These are phyloP conservation scores for Caenorhabditis sp. DNA, from an alignment of 2,888 invertebrate genomes.

Conservation along the genomic window DNA sequence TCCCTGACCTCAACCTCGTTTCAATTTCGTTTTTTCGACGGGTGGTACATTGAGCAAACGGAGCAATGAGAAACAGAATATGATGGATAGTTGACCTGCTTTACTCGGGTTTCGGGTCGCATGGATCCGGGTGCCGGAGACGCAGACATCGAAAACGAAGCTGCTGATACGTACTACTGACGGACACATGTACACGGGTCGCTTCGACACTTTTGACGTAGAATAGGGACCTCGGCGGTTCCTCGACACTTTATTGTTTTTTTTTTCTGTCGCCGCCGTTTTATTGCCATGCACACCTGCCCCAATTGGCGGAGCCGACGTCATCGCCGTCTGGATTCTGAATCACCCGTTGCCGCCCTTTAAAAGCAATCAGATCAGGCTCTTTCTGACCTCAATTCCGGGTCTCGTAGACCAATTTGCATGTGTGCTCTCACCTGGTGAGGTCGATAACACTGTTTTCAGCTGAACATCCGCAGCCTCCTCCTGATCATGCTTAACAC, in stretches of 20 bases:
- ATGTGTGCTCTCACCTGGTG: not conserved
- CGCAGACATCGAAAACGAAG: slow-evolving; percentile 23
- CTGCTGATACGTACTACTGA: slow-evolving; percentile 46
- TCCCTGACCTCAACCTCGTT: slow-evolving; percentile 41
- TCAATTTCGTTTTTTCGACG: slow-evolving; percentile 39
- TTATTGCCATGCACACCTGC: slow-evolving; percentile 37
- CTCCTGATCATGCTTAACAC: not conserved
- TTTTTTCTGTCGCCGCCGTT: slow-evolving; percentile 5
- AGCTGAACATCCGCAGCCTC: not conserved
- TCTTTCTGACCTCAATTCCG: not conserved
- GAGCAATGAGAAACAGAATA: slow-evolving; percentile 16
- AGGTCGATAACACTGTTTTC: not conserved
- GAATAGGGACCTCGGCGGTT: not conserved
- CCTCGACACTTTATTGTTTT: slow-evolving; percentile 20
- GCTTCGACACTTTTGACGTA: slow-evolving; percentile 31
- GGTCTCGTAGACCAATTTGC: not conserved
- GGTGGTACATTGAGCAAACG: slow-evolving; percentile 13
- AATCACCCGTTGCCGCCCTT: slow-evolving; percentile 13
- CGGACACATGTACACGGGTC: slow-evolving; percentile 36
- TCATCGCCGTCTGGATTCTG: slow-evolving; percentile 29
- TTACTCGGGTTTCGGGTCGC: slow-evolving; percentile 49
- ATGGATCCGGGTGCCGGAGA: slow-evolving; percentile 34
- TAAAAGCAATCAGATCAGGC: slow-evolving; percentile 8
- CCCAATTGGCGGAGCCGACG: slow-evolving; percentile 20
- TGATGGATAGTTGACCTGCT: slow-evolving; percentile 48